Evolutionary conservation across 2,888 invertebrate species (phyloP), one percentile per base, ranked within the genome.

Genomic region (Brachypterus glaber): DNA sequence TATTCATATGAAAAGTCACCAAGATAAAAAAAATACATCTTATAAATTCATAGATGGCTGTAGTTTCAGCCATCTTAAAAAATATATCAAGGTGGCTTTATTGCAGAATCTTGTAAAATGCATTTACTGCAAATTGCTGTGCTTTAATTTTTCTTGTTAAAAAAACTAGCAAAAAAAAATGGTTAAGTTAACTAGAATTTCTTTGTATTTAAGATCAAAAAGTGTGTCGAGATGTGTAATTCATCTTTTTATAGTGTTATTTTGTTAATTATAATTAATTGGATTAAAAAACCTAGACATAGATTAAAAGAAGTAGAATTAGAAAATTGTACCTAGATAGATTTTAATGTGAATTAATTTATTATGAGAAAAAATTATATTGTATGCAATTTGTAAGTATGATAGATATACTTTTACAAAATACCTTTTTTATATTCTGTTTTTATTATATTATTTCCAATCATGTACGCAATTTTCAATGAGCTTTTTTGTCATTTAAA

Each of bases 291-390:
- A 9, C 12, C 12, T 9, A 11, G 12, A 27, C 12, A 5, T 27
- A 27, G 21, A 21, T 21, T 32, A 13, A 37, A 37, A 31, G 9
- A 12, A 33, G 40, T 44, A 41, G 41, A 36, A 41, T 33, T 44
- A 27, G 27, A 13, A 27, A 27, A 27, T 40, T 51, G 46, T 52
- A 51, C n/a, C n/a, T n/a, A n/a, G n/a, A n/a, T 52, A 51, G 48
- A 52, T 48, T 50, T 50, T 49, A 51, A 48, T 43, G 47, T 53
- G 46, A 44, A 47, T 47, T 53, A 49, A 51, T 52, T 53, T 53
- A 51, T 50, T 50, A 35, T 39, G 33, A 29, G 33, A 35, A 38
- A 39, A 32, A 45, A 48, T 48, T 33, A 33, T 31, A 41, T 47
- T 46, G 36, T 46, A 46, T 43, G 37, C 39, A 43, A 36, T 39